Evolutionary conservation across 2,113 vertebrate genomes (phyloP), one percentile per base, ranked within the genome.

Genomic region (Apodemus speciosus): DNA sequence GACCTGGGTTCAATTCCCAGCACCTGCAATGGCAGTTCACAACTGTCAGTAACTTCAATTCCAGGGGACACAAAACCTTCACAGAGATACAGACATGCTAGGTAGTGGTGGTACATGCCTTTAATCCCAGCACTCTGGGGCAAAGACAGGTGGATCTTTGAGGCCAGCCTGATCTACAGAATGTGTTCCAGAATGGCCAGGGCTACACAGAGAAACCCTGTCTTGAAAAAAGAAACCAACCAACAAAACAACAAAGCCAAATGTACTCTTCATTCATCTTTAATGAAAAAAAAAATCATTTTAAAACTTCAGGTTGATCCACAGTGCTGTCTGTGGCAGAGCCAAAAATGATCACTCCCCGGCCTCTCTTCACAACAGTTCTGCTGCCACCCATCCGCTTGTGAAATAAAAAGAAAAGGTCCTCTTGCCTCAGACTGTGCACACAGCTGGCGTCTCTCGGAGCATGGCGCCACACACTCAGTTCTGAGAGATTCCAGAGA

Each of bases 321-420:
- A 69, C 13, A 23, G 23, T 8, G 30, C 53, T 64, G 2, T 32
- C 58, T 76, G 71, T 87, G 72, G 85, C 20, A 56, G 27, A 90
- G 58, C 60, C 71, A 85, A 68, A 89, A 87, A 76, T 60, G 8
- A 64, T n/a, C 46, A 81, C 66, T 66, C 18, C 38, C 38, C 49
- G 32, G 43, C 40, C 27, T 83, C 25, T 60, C 2, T 21, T 77
- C n/a, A 84, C 2, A 88, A 18, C 11, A 15, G 56, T 56, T 43
- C 40, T 60, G 13, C 18, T 38, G n/a, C 68, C 6, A 51, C 43
- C 20, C 79, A 13, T 51, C 53, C 58, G 49, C 2, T 30, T n/a
- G 4, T n/a, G 62, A 89, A 89, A 66, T 76, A 51, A 69, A 91
- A 91, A 25, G 66, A 73, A 73, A 96, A 95, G 14, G 89, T 66